Evolutionary conservation across 2,888 invertebrate genomes (phyloP).

Genomic region (Drosophila buzzatii): DNA sequence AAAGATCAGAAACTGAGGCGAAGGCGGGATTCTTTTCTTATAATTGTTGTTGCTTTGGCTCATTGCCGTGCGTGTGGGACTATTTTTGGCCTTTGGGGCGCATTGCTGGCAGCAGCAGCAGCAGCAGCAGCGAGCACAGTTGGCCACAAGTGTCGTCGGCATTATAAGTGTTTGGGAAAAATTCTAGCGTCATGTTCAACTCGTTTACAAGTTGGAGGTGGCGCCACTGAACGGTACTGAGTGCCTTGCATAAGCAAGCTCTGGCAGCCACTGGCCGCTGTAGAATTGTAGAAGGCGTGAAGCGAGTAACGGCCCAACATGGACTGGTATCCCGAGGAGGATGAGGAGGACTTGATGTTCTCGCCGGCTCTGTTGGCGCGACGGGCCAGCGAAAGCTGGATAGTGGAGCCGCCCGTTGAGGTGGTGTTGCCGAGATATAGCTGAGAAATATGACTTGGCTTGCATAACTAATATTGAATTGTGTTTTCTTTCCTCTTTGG

Average conservation of each 20-base stretch:
- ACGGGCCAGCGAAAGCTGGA: slow-evolving; percentile 95
- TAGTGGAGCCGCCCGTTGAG: slow-evolving; percentile 94
- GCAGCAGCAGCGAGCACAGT: neutral
- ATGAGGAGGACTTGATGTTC: slow-evolving; percentile 94
- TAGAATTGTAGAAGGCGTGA: slow-evolving; percentile 1
- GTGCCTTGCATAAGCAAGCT: slow-evolving; percentile 58
- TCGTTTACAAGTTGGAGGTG: slow-evolving; percentile 68
- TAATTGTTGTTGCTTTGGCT: slow-evolving; percentile 62
- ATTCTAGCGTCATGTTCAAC: slow-evolving; percentile 69
- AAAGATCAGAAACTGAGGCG: slow-evolving; percentile 6
- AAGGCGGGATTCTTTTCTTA: slow-evolving; percentile 6
- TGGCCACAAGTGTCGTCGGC: slow-evolving; percentile 19
- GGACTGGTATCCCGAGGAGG: slow-evolving; percentile 93
- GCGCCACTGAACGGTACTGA: slow-evolving; percentile 41
- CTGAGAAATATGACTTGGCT: slow-evolving; percentile 1
- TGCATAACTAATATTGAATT: slow-evolving; percentile 12
- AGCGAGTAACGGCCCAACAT: slow-evolving; percentile 84
- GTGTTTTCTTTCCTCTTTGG: slow-evolving; percentile 42
- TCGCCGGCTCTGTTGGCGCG: slow-evolving; percentile 95
- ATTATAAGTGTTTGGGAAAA: slow-evolving; percentile 38
- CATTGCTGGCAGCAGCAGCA: slow-evolving; percentile 31
- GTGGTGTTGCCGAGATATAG: slow-evolving; percentile 84
- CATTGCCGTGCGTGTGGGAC: slow-evolving; percentile 71
- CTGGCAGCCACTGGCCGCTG: slow-evolving; percentile 1
- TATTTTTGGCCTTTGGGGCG: slow-evolving; percentile 71